phyloP scores from a whole-genome alignment of 2,113 vertebrate genomes.

The Tauraco erythrolophus region DNA sequence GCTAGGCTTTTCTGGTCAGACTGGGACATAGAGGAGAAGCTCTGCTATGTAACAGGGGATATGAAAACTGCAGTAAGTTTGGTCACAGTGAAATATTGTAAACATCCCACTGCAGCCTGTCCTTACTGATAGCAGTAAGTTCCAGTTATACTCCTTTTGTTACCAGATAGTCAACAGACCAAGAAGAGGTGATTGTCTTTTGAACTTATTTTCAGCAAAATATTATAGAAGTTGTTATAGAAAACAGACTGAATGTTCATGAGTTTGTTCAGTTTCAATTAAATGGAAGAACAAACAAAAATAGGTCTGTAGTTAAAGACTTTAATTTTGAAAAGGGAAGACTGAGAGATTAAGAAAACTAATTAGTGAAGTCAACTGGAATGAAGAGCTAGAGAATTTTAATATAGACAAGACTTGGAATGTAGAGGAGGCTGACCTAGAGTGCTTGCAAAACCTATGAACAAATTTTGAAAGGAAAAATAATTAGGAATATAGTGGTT shows the following conservation, averaged over 20 bases:
- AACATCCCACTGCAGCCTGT: background rate
- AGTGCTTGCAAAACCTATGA: background rate
- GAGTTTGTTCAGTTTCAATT: background rate
- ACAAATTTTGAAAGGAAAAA: background rate
- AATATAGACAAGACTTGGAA: background rate
- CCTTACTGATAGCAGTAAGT: background rate
- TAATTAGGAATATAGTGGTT: background rate
- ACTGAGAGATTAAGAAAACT: constrained; percentile 19
- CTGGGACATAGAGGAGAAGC: background rate
- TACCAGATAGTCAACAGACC: background rate
- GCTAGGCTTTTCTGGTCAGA: background rate
- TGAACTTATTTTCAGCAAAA: background rate
- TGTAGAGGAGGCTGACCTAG: background rate
- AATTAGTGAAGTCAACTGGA: constrained; percentile 38
- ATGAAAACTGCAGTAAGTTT: background rate
- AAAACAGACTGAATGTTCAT: background rate
- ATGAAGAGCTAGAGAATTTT: background rate
- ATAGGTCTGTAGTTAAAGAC: background rate
- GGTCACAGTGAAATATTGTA: background rate
- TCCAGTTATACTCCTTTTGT: background rate
- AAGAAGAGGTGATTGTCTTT: background rate
- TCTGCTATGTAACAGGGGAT: accelerated
- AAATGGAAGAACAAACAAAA: constrained; percentile 14
- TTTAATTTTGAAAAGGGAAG: background rate
- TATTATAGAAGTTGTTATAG: background rate